Base-by-base conservation (phyloP, 2,113 vertebrate species). In the Rallus limicola region DNA sequence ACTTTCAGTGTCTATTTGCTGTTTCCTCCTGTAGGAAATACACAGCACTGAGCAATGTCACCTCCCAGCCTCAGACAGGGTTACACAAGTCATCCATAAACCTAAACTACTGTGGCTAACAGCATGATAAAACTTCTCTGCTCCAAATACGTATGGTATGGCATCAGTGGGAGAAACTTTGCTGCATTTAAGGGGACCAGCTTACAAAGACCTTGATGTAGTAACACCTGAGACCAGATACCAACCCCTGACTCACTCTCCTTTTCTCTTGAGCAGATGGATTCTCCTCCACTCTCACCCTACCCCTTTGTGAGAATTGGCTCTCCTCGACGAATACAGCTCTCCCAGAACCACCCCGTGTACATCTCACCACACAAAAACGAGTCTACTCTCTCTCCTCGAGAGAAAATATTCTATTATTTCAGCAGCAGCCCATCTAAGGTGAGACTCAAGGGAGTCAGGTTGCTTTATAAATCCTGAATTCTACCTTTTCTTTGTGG, bases 371-470 rank as follows among this genome's bases (percentile, higher is more conserved):
- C 99, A 3, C 99, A 99, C 97, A 99, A 98, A 87, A 98, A 97
- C 0, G 98, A 98, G 94, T 69, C 97, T 6, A 28, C 95, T 26
- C 94, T 98, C 48, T 97, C 98, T 74, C 98, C 98, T 28, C 97
- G 98, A 8, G 99, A 99, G 68, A 99, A 99, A 93, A 99, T 99
- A 64, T 98, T 97, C 95, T 99, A 99, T 94, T 99, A 98, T 95
- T 98, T 99, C 97, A 99, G 98, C 97, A 99, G 98, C 94, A 99
- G 99, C 94, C 99, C 99, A 7, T 98, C 99, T 2, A 98, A 99
- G 96, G 99, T 99, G 86, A 99, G 98, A 36, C 69, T 16, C 5
- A 33, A 71, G 40, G 8, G 21, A 44, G 70, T 38, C 6, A 13
- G 3, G 69, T 69, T 18, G 44, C 18, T 46, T 31, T 82, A 3